These are phyloP conservation scores for Neosilurus mollespiculum DNA, from an alignment of 2,797 vertebrate genomes.

Conservation along the genomic window DNA sequence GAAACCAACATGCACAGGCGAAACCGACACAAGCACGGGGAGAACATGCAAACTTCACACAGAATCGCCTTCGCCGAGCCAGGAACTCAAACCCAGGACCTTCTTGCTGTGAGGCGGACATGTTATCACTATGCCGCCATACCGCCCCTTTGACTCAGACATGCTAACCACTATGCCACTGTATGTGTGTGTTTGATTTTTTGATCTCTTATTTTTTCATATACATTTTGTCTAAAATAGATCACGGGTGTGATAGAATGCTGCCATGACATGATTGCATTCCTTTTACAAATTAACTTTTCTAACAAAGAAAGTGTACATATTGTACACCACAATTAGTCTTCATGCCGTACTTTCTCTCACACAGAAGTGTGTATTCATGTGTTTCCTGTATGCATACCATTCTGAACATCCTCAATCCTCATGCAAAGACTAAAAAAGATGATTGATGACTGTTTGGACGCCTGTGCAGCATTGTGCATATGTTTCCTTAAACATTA, in stretches of 20 bases:
- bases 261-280: neutral
- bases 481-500: constrained; percentile 43
- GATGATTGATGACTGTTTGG: constrained; percentile 46
- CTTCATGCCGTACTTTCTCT: constrained; percentile 29
- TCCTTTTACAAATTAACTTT: constrained; percentile 25
- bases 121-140: no score
- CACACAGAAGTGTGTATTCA: constrained; percentile 7
- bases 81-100: no score
- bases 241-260: neutral
- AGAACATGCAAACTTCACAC: neutral
- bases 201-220: no score
- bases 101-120: no score
- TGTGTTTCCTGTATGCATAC: constrained; percentile 39
- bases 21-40: no score
- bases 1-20: no score
- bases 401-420: constrained; percentile 46
- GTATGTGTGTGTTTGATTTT: no score
- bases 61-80: no score
- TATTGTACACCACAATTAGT: constrained; percentile 19
- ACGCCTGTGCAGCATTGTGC: constrained; percentile 35
- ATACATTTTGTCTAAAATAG: neutral
- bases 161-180: no score
- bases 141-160: no score
- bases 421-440: constrained; percentile 13
- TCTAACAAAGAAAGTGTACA: constrained; percentile 19